Base-by-base conservation (phyloP, 1,140 invertebrate genomes). In the Helicoverpa armigera region DNA sequence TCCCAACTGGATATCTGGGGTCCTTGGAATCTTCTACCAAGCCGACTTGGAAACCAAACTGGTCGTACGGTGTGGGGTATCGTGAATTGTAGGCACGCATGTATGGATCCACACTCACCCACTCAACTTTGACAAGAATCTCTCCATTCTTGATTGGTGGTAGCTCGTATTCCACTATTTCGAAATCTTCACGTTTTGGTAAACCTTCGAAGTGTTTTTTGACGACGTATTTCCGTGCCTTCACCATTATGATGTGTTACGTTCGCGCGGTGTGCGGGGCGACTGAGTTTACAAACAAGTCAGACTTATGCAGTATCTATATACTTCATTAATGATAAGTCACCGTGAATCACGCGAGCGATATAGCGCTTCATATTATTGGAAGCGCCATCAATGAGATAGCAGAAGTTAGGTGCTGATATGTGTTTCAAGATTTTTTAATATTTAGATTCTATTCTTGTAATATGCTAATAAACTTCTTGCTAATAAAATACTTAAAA, bases 1-100 rank as follows among this genome's bases (percentile, higher is more conserved):
- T 94, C 4, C 95, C 96, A 29, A 95, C 94, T 3, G 96, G 96
- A 89, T 89, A 97, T 0, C 95, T 69, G 9, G 79, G 61, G 60
- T 84, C 67, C 43, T 86, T 86, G 7, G 80, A 81, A 14, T 85
- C 83, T 54, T 76, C 77, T 65, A 92, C 91, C 73, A 83, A 11
- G 73, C 81, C 90, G 12, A 92, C 87, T 87, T 93, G 89, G 35
- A 84, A 84, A 35, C 92, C 90, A 12, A 69, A 56, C 14, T 78
- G 76, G 16, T 78, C 76, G 29, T 78, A 78, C 2, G 76, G 82
- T 2, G 63, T 13, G 2, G 69, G 60, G 29, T 29, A 61, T 29
- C 13, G 13, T n/a, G 29, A 18, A 43, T 79, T 80, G 74, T 83
- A 82, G 0, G 77, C 73, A 5, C 84, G 80, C 12, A 54, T 76